phyloP scores from a whole-genome alignment of 2,888 invertebrate species.

The Philereme transversata region DNA sequence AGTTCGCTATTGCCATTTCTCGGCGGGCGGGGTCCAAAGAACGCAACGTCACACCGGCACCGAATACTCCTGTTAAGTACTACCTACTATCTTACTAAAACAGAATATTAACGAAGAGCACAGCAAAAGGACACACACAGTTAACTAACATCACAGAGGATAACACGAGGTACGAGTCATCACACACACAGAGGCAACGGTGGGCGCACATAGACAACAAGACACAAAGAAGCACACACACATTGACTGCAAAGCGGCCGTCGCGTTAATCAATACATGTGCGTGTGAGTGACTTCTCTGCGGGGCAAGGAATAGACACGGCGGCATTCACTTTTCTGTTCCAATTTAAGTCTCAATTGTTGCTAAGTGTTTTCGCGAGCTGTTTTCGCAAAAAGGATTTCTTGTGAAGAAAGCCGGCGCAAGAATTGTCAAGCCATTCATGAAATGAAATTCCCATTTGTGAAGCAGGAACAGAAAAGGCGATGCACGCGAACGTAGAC shows the following conservation, averaged over 20 bases:
- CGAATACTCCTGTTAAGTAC: constrained; percentile 63
- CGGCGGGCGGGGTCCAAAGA: constrained; percentile 67
- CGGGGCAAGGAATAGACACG: constrained; percentile 50
- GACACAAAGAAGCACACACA: constrained; percentile 73
- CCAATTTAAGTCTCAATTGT: constrained; percentile 29
- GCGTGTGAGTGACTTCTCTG: constrained; percentile 85
- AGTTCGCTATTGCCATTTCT: constrained; percentile 75
- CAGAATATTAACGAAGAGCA: constrained; percentile 62
- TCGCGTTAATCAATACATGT: constrained; percentile 87
- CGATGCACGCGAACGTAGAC: constrained; percentile 68
- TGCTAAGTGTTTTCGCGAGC: constrained; percentile 34
- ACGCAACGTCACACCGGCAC: constrained; percentile 70
- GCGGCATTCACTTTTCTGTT: constrained; percentile 61
- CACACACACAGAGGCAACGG: constrained; percentile 66
- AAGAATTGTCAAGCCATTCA: constrained; percentile 49
- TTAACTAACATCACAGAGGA: constrained; percentile 75
- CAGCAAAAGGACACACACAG: constrained; percentile 73
- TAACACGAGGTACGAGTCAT: constrained; percentile 72
- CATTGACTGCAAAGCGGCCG: constrained; percentile 65
- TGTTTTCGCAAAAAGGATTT: constrained; percentile 38
- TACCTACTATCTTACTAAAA: constrained; percentile 57
- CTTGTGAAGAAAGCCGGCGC: constrained; percentile 32
- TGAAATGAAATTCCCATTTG: constrained; percentile 58
- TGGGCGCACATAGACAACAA: constrained; percentile 65
- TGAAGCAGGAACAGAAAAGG: constrained; percentile 68